Percentiles rank a stretch among this genome's conserved stretches.
Evolutionary conservation across 1,140 invertebrate species (phyloP).

Genomic region (Plutomurus gul): DNA sequence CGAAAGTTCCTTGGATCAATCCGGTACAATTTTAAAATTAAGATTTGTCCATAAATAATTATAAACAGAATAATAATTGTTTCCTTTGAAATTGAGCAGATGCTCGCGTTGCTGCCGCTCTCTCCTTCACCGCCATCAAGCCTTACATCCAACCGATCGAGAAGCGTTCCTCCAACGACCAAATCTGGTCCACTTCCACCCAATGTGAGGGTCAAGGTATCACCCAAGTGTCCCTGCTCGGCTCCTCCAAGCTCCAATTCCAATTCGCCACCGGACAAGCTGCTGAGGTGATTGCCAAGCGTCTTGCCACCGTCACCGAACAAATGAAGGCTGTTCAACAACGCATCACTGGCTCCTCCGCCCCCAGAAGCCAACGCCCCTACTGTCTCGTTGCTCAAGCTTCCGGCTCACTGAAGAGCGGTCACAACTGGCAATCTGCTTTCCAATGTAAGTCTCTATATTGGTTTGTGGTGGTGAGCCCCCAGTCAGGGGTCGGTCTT

Average conservation of each 20-base stretch:
- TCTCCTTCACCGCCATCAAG: neutral
- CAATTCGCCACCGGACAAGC: neutral
- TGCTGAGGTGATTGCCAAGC: neutral
- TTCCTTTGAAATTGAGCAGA: neutral
- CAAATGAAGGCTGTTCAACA: neutral
- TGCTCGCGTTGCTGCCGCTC: neutral
- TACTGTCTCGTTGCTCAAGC: neutral
- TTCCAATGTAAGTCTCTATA: neutral
- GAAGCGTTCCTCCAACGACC: neutral
- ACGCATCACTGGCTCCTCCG: neutral
- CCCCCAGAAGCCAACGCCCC: neutral
- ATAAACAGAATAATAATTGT: no score
- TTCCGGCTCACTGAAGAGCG: neutral
- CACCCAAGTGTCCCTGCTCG: neutral
- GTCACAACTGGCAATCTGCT: no score
- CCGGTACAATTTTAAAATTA: no score
- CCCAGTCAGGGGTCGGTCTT: no score
- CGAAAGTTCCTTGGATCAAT: no score
- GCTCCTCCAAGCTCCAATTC: no score
- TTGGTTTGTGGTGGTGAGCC: no score
- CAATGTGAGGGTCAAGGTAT: neutral
- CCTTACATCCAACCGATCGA: neutral
- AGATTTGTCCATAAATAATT: no score
- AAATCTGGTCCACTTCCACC: neutral
- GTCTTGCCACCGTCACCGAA: neutral